Evolutionary conservation across 2,113 vertebrate species (phyloP).

Genomic region (Ranitomeya imitator): DNA sequence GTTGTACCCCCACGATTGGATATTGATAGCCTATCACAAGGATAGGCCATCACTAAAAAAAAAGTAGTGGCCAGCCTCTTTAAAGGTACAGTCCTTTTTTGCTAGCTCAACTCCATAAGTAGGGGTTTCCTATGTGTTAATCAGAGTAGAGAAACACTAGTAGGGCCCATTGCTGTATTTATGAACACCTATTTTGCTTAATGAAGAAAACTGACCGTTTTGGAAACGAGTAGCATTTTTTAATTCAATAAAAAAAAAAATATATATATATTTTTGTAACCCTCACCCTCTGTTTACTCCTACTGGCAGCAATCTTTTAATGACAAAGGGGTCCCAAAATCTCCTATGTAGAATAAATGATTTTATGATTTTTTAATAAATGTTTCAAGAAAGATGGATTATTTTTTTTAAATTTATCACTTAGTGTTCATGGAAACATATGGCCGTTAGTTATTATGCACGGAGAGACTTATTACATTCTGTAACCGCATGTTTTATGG

Average conservation of each 20-base stretch:
- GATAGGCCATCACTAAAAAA: too few species aligned
- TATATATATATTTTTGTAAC: too few species aligned
- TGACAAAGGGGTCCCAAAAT: not conserved
- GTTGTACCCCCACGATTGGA: too few species aligned
- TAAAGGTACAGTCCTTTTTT: not conserved
- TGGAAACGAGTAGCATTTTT: too few species aligned
- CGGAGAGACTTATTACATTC: not conserved
- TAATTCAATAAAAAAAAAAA: too few species aligned
- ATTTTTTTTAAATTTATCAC: not conserved
- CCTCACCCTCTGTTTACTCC: too few species aligned
- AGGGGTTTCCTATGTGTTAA: not conserved
- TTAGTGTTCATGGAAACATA: not conserved
- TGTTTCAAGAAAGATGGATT: not conserved
- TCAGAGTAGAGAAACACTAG: not conserved
- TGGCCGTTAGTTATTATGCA: constrained; percentile 10
- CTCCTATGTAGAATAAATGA: not conserved
- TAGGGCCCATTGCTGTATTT: not conserved
- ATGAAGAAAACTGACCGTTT: not conserved
- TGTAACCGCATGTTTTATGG: not conserved
- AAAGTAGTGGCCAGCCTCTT: too few species aligned
- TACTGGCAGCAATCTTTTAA: not conserved
- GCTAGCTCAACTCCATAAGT: not conserved
- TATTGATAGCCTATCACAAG: too few species aligned
- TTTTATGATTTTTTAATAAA: not conserved
- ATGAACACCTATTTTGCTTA: not conserved